Evolutionary conservation across 1,140 invertebrate genomes (phyloP).

Genomic region (Colletes latitarsis): DNA sequence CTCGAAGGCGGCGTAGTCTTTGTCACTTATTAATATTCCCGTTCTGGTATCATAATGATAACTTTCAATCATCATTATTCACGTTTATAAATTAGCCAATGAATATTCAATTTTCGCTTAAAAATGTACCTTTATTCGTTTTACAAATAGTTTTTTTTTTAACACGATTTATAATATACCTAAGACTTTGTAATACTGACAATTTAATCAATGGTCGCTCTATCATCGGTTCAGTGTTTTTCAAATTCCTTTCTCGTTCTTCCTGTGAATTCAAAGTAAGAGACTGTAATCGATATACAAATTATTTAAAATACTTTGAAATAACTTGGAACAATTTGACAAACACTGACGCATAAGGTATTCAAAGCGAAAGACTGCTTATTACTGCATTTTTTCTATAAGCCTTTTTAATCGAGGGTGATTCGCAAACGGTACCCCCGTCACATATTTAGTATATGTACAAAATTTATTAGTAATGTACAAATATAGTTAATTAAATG

Average conservation of each 20-base stretch:
- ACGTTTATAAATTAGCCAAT: not conserved
- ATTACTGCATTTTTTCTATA: slow-evolving; percentile 45
- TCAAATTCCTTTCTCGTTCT: not conserved
- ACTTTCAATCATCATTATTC: not conserved
- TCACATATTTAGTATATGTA: slow-evolving; percentile 9
- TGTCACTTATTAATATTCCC: not conserved
- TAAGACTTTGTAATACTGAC: not conserved
- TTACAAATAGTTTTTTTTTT: not conserved
- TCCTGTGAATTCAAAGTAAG: not conserved
- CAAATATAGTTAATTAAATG: slow-evolving; percentile 25
- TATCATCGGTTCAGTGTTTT: not conserved
- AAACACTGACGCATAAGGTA: slow-evolving; percentile 1
- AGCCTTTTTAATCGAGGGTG: not conserved
- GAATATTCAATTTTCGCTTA: not conserved
- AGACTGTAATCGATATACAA: slow-evolving; percentile 17
- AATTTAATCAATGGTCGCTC: not conserved
- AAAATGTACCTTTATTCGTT: not conserved
- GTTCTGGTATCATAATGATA: not conserved
- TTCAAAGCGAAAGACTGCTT: slow-evolving; percentile 42
- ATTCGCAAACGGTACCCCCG: not conserved
- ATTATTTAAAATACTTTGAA: not conserved
- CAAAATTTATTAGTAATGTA: slow-evolving; percentile 40
- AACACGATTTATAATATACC: not conserved
- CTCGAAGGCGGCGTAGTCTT: slow-evolving; percentile 9
- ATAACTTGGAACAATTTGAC: not conserved